These are phyloP conservation scores for Spea multiplicata DNA, from an alignment of 2,113 vertebrate genomes.

Conservation along the genomic window DNA sequence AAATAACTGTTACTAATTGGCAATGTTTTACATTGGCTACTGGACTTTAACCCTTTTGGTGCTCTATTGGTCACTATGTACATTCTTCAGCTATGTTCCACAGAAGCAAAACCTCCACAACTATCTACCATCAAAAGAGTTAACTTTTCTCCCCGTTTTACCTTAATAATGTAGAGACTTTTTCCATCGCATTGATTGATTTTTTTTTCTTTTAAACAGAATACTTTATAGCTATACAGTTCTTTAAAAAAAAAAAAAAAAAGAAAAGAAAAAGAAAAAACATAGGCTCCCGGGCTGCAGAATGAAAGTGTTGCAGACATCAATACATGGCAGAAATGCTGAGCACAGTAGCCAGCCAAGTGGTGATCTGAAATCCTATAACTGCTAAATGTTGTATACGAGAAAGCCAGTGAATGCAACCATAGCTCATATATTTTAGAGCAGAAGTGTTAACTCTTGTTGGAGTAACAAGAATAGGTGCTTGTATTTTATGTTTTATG, in stretches of 20 bases:
- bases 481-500: too few relatives aligned
- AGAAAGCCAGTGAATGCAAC: too few relatives aligned
- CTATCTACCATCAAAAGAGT: background rate
- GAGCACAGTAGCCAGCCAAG: slow-evolving; percentile 12
- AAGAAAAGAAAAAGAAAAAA: background rate
- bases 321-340: slow-evolving; percentile 15
- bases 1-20: too few relatives aligned
- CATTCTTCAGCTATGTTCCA: too few relatives aligned
- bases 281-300: background rate
- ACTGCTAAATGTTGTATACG: background rate
- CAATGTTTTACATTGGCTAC: too few relatives aligned
- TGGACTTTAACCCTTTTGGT: too few relatives aligned
- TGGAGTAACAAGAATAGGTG: too few relatives aligned
- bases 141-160: background rate
- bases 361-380: slow-evolving; percentile 17
- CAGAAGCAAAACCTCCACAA: background rate
- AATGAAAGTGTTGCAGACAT: slow-evolving; percentile 23
- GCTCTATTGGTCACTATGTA: too few relatives aligned
- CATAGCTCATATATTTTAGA: too few relatives aligned
- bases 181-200: background rate
- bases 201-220: too few relatives aligned
- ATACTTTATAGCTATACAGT: background rate
- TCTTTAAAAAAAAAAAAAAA: background rate
- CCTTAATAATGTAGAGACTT: background rate
- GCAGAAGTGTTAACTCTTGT: too few relatives aligned